Evolutionary conservation across 1,140 invertebrate species (phyloP).

Genomic region (Macrocentrus cingulum): DNA sequence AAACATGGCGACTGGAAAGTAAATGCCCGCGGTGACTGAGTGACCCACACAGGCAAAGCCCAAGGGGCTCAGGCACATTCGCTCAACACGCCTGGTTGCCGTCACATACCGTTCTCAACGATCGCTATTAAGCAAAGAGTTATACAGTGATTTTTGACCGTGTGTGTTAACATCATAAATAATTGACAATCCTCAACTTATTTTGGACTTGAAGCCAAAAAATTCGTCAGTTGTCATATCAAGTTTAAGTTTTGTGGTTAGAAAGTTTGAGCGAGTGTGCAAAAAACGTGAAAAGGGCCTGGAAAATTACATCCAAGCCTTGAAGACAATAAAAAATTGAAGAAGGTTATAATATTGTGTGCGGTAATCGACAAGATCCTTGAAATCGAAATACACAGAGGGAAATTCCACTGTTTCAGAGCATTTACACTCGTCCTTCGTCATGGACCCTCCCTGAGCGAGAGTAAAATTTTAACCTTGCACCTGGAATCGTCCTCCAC

Average conservation of each 20-base stretch:
- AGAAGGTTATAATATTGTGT: not conserved
- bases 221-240: too few relatives aligned
- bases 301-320: too few relatives aligned
- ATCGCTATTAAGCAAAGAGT: constrained; percentile 16
- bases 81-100: constrained; percentile 27
- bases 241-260: too few relatives aligned
- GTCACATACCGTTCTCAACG: constrained; percentile 43
- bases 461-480: constrained; percentile 13
- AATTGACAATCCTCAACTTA: too few relatives aligned
- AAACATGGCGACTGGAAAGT: constrained; percentile 49
- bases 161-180: too few relatives aligned
- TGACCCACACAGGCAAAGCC: constrained; percentile 41
- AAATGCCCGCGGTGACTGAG: constrained; percentile 46
- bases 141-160: too few relatives aligned
- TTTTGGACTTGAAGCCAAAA: too few relatives aligned
- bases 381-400: too few relatives aligned
- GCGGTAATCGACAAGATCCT: too few relatives aligned
- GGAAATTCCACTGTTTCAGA: not conserved
- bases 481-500: constrained; percentile 18
- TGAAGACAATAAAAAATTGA: not conserved
- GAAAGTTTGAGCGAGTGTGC: too few relatives aligned
- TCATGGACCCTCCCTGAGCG: constrained; percentile 5
- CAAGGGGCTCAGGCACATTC: constrained; percentile 12
- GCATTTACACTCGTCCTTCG: not conserved
- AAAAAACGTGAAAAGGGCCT: too few relatives aligned